These are phyloP conservation scores for Apocrypta bakeri DNA, from an alignment of 1,140 invertebrate species.

Conservation along the genomic window DNA sequence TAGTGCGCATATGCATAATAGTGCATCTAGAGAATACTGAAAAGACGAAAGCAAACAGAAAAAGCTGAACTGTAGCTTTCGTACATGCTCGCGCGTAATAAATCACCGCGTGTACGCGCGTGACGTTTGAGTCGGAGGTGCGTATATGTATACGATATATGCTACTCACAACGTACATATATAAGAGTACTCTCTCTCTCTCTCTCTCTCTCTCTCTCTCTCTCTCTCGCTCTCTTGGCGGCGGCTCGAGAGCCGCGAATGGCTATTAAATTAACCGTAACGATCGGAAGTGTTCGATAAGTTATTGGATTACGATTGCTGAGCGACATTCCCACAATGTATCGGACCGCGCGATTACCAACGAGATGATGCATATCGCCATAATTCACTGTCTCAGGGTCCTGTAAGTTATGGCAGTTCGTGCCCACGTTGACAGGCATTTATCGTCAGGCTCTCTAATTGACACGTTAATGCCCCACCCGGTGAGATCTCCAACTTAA, in stretches of 20 bases:
- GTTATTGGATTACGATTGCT: conserved; percentile 62
- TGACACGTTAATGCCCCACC: conserved; percentile 44
- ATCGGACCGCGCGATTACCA: conserved; percentile 54
- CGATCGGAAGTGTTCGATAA: conserved; percentile 55
- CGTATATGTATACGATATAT: neutral
- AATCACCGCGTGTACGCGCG: conserved; percentile 25
- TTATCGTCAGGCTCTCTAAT: conserved; percentile 60
- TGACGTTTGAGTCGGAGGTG: conserved; percentile 36
- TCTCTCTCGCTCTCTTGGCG: too few species aligned
- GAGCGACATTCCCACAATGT: conserved; percentile 61
- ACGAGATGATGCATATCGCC: conserved; percentile 62
- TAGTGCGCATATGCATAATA: neutral
- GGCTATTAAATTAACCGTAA: conserved; percentile 52
- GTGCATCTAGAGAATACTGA: neutral
- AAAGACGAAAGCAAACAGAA: conserved; percentile 35
- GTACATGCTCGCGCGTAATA: conserved; percentile 28
- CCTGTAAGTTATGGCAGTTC: conserved; percentile 62
- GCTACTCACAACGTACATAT: too few species aligned
- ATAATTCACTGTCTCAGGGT: conserved; percentile 64
- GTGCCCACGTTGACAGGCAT: conserved; percentile 67
- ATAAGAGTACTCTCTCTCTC: too few species aligned
- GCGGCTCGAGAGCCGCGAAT: neutral
- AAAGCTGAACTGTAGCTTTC: neutral
- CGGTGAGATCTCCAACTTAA: conserved; percentile 55
- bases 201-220: too few species aligned